Evolutionary conservation across 2,113 vertebrate species (phyloP).

Genomic region (Oriolus oriolus): DNA sequence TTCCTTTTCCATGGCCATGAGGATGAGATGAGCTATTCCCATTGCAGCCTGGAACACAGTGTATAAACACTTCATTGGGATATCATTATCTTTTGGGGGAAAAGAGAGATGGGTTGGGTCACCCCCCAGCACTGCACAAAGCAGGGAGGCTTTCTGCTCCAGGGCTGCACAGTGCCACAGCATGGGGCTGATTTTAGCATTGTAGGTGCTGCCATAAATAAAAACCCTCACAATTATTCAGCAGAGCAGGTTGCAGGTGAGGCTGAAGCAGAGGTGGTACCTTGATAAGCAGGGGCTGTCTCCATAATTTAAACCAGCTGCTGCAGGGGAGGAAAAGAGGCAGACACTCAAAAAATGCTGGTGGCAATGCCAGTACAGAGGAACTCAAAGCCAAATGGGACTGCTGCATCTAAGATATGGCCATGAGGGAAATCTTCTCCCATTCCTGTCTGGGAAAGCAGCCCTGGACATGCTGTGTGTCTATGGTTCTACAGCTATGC

Average conservation of each 20-base stretch:
- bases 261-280: background rate
- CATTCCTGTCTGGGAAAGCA: background rate
- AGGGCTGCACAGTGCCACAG: background rate
- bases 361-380: background rate
- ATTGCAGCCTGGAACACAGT: slow-evolving; percentile 81
- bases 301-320: background rate
- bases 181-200: background rate
- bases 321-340: background rate
- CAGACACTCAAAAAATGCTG: background rate
- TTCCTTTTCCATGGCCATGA: slow-evolving; percentile 94
- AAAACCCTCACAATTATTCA: background rate
- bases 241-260: background rate
- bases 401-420: background rate
- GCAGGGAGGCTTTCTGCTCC: background rate
- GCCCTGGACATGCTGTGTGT: background rate
- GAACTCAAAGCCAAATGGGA: background rate
- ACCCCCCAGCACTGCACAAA: background rate
- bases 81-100: background rate
- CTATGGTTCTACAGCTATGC: background rate
- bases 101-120: background rate
- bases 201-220: background rate
- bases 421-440: background rate
- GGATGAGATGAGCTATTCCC: slow-evolving; percentile 90
- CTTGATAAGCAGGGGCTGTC: background rate
- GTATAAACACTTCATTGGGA: background rate